Evolutionary conservation across 2,888 invertebrate species (phyloP).

Genomic region (Synanthedon myopaeformis): DNA sequence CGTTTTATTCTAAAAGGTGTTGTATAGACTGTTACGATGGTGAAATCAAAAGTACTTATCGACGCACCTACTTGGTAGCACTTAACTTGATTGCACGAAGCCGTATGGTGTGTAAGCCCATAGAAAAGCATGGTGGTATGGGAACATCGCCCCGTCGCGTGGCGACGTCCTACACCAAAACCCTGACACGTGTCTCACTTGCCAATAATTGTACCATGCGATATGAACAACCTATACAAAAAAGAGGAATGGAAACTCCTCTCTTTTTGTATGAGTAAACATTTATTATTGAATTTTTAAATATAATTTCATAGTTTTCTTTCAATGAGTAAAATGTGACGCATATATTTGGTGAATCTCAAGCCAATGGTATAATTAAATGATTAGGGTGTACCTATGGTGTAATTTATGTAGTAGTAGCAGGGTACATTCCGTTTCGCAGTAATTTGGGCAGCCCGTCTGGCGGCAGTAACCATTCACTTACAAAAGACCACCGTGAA

Average conservation of each 20-base stretch:
- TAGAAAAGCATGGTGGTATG: conserved; percentile 21
- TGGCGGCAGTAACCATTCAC: too few species aligned
- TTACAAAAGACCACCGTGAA: too few species aligned
- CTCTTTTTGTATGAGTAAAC: too few species aligned
- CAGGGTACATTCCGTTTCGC: too few species aligned
- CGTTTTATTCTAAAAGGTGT: conserved; percentile 23
- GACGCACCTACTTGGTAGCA: conserved; percentile 51
- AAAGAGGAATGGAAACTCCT: background rate
- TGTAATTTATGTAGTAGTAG: too few species aligned
- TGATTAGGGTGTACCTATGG: too few species aligned
- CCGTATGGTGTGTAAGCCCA: conserved; percentile 27
- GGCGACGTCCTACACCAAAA: conserved; percentile 31
- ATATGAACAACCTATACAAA: conserved; percentile 18
- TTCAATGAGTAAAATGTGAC: too few species aligned
- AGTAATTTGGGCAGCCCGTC: too few species aligned
- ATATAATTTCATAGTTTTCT: too few species aligned
- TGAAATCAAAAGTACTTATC: conserved; percentile 57
- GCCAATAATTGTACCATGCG: conserved; percentile 39
- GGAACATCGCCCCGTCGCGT: conserved; percentile 17
- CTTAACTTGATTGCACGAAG: conserved; percentile 69
- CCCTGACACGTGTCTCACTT: conserved; percentile 31
- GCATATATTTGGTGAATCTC: too few species aligned
- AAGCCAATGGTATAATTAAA: too few species aligned
- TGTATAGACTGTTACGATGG: conserved; percentile 24
- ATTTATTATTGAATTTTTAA: too few species aligned